Conservation (phyloP, 2,797 vertebrate species). For the Brachyalestes nurse region DNA sequence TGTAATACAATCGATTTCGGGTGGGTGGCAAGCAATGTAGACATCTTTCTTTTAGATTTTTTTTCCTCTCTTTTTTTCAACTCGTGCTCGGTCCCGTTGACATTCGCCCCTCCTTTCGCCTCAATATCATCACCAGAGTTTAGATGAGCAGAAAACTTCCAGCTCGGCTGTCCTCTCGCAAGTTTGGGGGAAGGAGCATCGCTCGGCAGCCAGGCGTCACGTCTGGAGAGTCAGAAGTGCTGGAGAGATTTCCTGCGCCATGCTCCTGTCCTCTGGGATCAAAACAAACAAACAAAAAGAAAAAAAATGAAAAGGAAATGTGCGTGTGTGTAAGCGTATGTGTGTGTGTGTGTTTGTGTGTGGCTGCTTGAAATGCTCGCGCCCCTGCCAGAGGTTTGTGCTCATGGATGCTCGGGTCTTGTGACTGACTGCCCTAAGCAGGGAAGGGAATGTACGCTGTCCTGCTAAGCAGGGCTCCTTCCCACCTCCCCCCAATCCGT, state of each 20-base stretch:
- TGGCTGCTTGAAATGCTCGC: too few relatives aligned
- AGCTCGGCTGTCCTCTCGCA: slow-evolving; percentile 34
- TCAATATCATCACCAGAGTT: slow-evolving; percentile 61
- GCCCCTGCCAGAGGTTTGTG: slow-evolving; percentile 58
- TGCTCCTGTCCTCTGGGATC: neutral
- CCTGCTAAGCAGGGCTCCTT: slow-evolving; percentile 30
- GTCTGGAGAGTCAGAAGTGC: slow-evolving; percentile 10
- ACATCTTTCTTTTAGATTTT: slow-evolving; percentile 79
- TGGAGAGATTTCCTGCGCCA: slow-evolving; percentile 40
- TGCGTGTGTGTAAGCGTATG: too few relatives aligned
- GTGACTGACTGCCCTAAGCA: slow-evolving; percentile 71
- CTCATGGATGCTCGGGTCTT: slow-evolving; percentile 72
- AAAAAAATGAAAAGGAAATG: too few relatives aligned
- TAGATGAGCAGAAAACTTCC: slow-evolving; percentile 34
- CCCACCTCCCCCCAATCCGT: slow-evolving; percentile 32
- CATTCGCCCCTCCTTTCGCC: slow-evolving; percentile 78
- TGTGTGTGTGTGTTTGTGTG: too few relatives aligned
- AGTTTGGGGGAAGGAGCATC: neutral
- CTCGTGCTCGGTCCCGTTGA: slow-evolving; percentile 78
- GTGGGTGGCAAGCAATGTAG: slow-evolving; percentile 89
- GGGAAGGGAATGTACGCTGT: slow-evolving; percentile 62
- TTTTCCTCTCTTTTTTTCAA: slow-evolving; percentile 48
- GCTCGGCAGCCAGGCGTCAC: neutral
- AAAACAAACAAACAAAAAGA: too few relatives aligned
- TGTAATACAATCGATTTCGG: slow-evolving; percentile 89